Evolutionary conservation across 2,797 vertebrate genomes (phyloP).

Genomic region (Selene dorsalis): DNA sequence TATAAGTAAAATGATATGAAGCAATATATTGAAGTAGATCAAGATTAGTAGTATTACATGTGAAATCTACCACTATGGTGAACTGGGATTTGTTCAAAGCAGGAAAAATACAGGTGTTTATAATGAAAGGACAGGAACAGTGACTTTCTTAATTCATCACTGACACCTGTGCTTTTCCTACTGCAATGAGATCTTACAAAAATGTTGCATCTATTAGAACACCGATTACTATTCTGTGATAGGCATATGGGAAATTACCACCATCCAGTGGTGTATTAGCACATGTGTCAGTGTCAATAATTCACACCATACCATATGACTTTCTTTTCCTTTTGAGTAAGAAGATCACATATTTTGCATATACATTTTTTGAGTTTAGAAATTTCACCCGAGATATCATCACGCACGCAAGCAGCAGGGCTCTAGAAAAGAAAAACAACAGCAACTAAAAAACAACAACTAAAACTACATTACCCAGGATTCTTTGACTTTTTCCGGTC

Average conservation of each 20-base stretch:
- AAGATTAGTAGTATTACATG: background rate
- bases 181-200: background rate
- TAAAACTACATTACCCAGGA: conserved; percentile 85
- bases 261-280: conserved; percentile 69
- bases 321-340: background rate
- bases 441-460: background rate
- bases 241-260: conserved; percentile 42
- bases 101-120: background rate
- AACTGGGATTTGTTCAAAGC: background rate
- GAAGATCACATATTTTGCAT: background rate
- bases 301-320: background rate
- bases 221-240: background rate
- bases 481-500: conserved; percentile 24
- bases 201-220: background rate
- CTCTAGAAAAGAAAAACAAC: too few relatives aligned
- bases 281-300: background rate
- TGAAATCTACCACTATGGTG: background rate
- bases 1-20: background rate
- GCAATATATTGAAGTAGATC: background rate
- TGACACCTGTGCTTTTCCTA: background rate
- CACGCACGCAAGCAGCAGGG: accelerated
- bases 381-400: background rate
- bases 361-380: background rate
- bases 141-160: background rate
- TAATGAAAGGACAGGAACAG: background rate